These are phyloP conservation scores for Periophthalmus magnuspinnatus DNA, from an alignment of 2,797 vertebrate species.

Conservation along the genomic window DNA sequence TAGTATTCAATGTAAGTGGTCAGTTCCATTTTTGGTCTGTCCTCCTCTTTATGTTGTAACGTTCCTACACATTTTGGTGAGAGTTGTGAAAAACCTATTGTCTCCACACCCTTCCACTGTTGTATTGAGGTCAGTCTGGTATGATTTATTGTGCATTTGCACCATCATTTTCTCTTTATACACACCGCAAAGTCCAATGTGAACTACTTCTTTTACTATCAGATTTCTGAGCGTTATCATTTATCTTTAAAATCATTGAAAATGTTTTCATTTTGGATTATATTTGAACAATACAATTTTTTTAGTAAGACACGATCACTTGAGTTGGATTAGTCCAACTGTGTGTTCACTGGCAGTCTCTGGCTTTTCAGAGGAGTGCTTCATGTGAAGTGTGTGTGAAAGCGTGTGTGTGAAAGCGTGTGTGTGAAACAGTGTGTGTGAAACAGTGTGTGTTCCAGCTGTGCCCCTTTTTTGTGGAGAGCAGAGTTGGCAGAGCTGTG, in stretches of 20 bases:
- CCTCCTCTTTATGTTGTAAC: slow-evolving; percentile 10
- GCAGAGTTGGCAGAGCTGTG: slow-evolving; percentile 49
- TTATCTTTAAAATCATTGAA: no score
- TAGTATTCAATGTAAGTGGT: background rate
- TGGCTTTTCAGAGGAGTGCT: slow-evolving; percentile 19
- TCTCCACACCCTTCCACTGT: slow-evolving; percentile 21
- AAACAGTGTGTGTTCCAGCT: slow-evolving; percentile 49
- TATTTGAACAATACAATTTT: background rate
- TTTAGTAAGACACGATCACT: background rate
- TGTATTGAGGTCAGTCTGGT: slow-evolving; percentile 51
- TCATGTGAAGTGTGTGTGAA: slow-evolving; percentile 31
- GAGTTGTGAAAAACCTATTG: slow-evolving; percentile 29
- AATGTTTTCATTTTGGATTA: background rate
- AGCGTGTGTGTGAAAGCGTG: slow-evolving; percentile 29
- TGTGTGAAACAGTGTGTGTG: slow-evolving; percentile 33
- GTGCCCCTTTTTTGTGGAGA: slow-evolving; percentile 41
- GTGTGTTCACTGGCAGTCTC: background rate
- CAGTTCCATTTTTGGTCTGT: slow-evolving; percentile 9
- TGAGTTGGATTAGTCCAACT: background rate
- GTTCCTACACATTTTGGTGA: slow-evolving; percentile 14
- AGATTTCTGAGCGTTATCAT: background rate
- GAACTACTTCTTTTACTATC: background rate
- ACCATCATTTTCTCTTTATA: slow-evolving; percentile 25
- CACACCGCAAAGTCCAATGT: background rate
- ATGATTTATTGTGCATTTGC: slow-evolving; percentile 52